Evolutionary conservation across 2,113 vertebrate genomes (phyloP).

Genomic region (Hippocampus barbouri): DNA sequence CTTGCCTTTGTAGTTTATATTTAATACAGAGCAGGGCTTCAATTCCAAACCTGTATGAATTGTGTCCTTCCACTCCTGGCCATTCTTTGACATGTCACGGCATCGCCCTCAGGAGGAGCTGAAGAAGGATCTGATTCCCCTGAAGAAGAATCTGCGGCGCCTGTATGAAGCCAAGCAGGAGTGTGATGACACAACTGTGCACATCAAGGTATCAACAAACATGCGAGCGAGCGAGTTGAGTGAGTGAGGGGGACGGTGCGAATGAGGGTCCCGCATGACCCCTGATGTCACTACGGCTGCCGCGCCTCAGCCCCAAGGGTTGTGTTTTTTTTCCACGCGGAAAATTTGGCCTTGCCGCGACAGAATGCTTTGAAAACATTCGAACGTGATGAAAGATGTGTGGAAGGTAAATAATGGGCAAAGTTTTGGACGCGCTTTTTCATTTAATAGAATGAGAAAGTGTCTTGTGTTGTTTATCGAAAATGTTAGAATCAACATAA

Average conservation of each 20-base stretch:
- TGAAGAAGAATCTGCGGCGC: conserved; percentile 70
- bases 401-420: background rate
- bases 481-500: too few species aligned
- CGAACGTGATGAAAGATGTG: background rate
- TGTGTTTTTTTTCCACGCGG: background rate
- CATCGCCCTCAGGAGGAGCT: conserved; percentile 57
- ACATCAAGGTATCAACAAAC: conserved; percentile 75
- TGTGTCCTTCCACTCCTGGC: background rate
- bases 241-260: conserved; percentile 1
- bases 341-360: background rate
- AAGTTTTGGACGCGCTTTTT: background rate
- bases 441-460: background rate
- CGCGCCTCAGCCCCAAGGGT: background rate
- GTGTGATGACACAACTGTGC: conserved; percentile 72
- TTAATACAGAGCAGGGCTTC: background rate
- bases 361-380: conserved; percentile 1
- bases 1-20: background rate
- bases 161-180: conserved; percentile 77
- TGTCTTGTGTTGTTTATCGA: background rate
- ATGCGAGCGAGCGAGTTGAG: background rate
- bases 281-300: background rate
- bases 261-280: conserved; percentile 4
- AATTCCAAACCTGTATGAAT: background rate
- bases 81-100: background rate
- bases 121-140: conserved; percentile 61